Evolutionary conservation across 2,797 vertebrate species (phyloP).

Genomic region (Myoxocephalus aenaeus): DNA sequence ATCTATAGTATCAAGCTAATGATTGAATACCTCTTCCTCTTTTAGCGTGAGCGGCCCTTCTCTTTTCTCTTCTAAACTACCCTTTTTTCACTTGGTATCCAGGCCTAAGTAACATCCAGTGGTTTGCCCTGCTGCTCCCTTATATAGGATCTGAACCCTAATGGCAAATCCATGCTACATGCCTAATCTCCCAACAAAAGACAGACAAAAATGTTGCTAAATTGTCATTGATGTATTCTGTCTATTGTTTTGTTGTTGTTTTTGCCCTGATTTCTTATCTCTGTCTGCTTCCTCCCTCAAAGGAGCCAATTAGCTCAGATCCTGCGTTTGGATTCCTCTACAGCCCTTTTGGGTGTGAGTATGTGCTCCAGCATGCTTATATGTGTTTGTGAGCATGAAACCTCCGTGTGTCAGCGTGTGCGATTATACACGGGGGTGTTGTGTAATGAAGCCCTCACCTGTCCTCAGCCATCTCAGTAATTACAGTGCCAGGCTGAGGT

Average conservation of each 20-base stretch:
- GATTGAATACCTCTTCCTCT: not conserved
- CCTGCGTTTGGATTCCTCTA: slow-evolving; percentile 36
- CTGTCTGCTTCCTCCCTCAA: slow-evolving; percentile 25
- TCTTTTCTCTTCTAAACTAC: not conserved
- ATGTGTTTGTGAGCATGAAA: slow-evolving; percentile 12
- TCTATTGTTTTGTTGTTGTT: slow-evolving; percentile 3
- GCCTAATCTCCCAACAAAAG: slow-evolving; percentile 58
- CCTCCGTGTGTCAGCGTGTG: slow-evolving; percentile 18
- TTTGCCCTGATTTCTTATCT: not conserved
- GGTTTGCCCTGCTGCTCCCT: slow-evolving; percentile 29
- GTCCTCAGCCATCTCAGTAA: slow-evolving; percentile 70
- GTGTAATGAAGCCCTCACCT: slow-evolving; percentile 73
- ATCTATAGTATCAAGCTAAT: not conserved
- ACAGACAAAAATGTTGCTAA: slow-evolving; percentile 31
- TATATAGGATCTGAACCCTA: slow-evolving; percentile 24
- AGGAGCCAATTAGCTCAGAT: slow-evolving; percentile 42
- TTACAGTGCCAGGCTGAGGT: slow-evolving; percentile 45
- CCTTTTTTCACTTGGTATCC: not conserved
- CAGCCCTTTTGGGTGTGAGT: slow-evolving; percentile 15
- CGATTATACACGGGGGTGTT: slow-evolving; percentile 37
- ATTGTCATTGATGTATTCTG: slow-evolving; percentile 7
- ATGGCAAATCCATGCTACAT: slow-evolving; percentile 45
- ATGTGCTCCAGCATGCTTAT: slow-evolving; percentile 2
- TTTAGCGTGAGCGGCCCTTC: not conserved
- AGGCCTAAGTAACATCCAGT: not conserved